These are phyloP conservation scores for Cabera pusaria DNA, from an alignment of 2,888 invertebrate genomes.

Conservation along the genomic window DNA sequence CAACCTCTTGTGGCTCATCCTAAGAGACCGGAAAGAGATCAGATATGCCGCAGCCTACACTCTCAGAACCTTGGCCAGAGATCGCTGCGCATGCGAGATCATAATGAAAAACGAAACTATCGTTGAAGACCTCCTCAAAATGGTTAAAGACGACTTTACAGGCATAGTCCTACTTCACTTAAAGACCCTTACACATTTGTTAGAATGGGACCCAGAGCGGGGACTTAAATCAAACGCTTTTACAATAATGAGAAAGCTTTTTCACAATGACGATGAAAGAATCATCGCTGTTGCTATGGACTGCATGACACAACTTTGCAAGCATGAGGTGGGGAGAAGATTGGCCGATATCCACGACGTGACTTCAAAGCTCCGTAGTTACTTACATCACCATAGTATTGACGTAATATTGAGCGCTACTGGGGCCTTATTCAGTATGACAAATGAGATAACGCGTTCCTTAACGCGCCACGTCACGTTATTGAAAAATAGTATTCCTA, in stretches of 20 bases:
- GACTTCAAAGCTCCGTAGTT: conserved; percentile 45
- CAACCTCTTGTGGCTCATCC: conserved; percentile 54
- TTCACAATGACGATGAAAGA: conserved; percentile 46
- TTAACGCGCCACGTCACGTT: too few species aligned
- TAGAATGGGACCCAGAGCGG: conserved; percentile 59
- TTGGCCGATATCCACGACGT: conserved; percentile 65
- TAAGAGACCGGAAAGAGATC: conserved; percentile 66
- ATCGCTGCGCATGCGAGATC: conserved; percentile 52
- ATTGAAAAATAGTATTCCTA: too few species aligned
- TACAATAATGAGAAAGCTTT: conserved; percentile 55
- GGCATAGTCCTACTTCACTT: conserved; percentile 63
- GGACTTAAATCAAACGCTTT: conserved; percentile 65
- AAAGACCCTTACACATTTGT: conserved; percentile 54
- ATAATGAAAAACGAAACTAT: conserved; percentile 51
- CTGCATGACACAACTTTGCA: conserved; percentile 65
- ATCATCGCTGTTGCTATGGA: conserved; percentile 62
- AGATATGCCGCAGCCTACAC: conserved; percentile 65
- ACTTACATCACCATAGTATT: too few species aligned
- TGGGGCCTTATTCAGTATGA: too few species aligned
- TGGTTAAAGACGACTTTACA: conserved; percentile 60
- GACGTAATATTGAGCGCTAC: too few species aligned
- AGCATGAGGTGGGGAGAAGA: conserved; percentile 59
- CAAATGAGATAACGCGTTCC: too few species aligned
- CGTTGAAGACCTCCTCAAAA: conserved; percentile 60
- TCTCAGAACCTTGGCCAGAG: conserved; percentile 52